These are phyloP conservation scores for Cossypha niveicapilla DNA, from an alignment of 2,797 vertebrate species.

Conservation along the genomic window DNA sequence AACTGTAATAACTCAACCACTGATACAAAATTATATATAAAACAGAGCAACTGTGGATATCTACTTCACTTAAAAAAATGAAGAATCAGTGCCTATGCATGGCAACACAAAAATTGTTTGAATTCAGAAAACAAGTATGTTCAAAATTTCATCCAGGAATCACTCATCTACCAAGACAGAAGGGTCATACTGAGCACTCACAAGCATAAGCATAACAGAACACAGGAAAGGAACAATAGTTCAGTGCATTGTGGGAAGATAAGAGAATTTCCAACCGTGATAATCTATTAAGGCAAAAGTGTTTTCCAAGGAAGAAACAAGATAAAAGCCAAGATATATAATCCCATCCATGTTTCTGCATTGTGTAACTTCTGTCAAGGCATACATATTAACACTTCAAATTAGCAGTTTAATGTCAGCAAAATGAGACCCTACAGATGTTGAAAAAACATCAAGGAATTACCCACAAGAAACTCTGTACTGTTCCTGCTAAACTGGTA, in stretches of 20 bases:
- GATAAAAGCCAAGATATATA: not conserved
- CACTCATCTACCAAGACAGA: not conserved
- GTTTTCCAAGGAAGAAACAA: not conserved
- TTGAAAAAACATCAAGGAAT: not conserved
- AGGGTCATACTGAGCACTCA: not conserved
- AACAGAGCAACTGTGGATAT: not conserved
- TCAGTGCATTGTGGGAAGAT: not conserved
- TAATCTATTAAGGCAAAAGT: not conserved
- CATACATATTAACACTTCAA: not conserved
- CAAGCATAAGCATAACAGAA: not conserved
- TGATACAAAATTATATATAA: not conserved
- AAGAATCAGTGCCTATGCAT: not conserved
- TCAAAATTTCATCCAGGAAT: not conserved
- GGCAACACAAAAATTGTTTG: not conserved
- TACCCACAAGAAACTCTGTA: not conserved
- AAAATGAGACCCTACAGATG: not conserved
- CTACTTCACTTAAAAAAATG: not conserved
- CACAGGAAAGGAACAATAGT: not conserved
- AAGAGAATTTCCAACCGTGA: not conserved
- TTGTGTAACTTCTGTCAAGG: not conserved
- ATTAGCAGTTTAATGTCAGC: not conserved
- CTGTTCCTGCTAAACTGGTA: not conserved
- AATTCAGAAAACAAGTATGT: not conserved
- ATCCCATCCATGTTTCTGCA: not conserved
- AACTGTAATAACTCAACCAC: not conserved